A percentile compares a stretch with the other conserved stretches of the same genome.
These are phyloP conservation scores for Grammomys dolichurus DNA, from an alignment of 2,113 vertebrate genomes.

Conservation along the genomic window DNA sequence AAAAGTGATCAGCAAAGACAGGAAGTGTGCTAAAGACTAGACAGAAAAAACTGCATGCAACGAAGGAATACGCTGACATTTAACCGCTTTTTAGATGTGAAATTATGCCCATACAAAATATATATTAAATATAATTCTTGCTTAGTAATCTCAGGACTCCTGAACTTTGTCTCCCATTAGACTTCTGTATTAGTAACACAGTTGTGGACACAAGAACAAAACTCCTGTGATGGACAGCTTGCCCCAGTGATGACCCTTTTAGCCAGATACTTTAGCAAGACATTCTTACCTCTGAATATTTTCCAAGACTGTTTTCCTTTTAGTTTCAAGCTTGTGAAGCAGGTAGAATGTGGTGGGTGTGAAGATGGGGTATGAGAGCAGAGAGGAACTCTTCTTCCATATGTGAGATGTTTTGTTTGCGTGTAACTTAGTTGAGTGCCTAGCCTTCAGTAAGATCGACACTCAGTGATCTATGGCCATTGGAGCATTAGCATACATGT, in stretches of 20 bases:
- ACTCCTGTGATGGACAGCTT: conserved; percentile 75
- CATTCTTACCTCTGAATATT: neutral
- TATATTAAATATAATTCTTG: conserved; percentile 77
- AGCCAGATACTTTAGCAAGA: conserved; percentile 75
- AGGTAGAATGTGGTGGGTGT: neutral
- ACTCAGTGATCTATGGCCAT: neutral
- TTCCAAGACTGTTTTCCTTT: neutral
- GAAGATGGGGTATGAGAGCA: neutral
- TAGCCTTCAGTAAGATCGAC: neutral
- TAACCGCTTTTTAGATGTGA: conserved; percentile 57
- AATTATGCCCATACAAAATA: conserved; percentile 75
- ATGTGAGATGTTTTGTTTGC: neutral
- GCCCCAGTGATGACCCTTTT: conserved; percentile 74
- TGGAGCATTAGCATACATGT: neutral
- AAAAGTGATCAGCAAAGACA: neutral
- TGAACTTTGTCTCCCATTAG: neutral
- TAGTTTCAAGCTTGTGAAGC: neutral
- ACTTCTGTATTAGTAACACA: conserved; percentile 40
- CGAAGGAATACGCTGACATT: conserved; percentile 59
- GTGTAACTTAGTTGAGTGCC: neutral
- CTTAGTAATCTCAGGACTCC: conserved; percentile 77
- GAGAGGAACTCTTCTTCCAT: neutral
- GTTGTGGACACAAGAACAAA: conserved; percentile 81
- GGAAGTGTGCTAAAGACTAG: conserved; percentile 1
- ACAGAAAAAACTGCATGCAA: conserved; percentile 43